Base-by-base conservation (phyloP, 2,113 vertebrate genomes). In the Peromyscus polionotus region DNA sequence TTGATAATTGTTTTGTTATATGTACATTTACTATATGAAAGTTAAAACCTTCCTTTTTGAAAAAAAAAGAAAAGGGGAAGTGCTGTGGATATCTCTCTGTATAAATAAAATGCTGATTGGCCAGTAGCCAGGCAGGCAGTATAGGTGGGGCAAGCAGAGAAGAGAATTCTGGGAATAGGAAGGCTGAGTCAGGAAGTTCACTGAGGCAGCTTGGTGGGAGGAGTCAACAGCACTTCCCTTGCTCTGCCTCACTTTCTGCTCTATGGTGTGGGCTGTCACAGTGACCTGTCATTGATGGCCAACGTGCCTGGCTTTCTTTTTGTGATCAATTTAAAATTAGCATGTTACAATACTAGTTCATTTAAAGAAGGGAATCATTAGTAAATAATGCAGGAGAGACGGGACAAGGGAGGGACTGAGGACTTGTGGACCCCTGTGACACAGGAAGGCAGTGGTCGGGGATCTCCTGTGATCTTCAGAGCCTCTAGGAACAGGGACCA, bases 401-500 rank as follows among this genome's bases (percentile, higher is more conserved):
- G 31, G 54, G 28, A 4, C 31, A 48, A 48, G 84, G 61, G 5
- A 39, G 61, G 59, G 8, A 3, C n/a, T 11, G 20, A 54, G 14
- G 26, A 42, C 20, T 8, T 5, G 26, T 26, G 59, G 61, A 42
- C 4, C 67, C 67, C 73, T 57, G 31, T 11, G 1, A 16, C 28
- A 1, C 12, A 22, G 68, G 63, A 4, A 31, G 7, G 7, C 1
- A 2, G 63, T 8, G 24, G 9, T 24, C 4, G 0, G 48, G 26
- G 14, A 17, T 7, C 31, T 22, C 48, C 33, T 0, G 17, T 84
- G n/a, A 28, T 84, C 45, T 65, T 39, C 36, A 33, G 0, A 9
- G 48, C 4, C 33, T 51, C 67, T 59, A 72, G 45, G 16, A 36
- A 48, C 7, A 61, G 26, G 76, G 24, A 31, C 51, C 17, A 81